Evolutionary conservation across 2,797 vertebrate species (phyloP), one percentile per base, ranked within the genome.

Genomic region (Anniella stebbinsi): DNA sequence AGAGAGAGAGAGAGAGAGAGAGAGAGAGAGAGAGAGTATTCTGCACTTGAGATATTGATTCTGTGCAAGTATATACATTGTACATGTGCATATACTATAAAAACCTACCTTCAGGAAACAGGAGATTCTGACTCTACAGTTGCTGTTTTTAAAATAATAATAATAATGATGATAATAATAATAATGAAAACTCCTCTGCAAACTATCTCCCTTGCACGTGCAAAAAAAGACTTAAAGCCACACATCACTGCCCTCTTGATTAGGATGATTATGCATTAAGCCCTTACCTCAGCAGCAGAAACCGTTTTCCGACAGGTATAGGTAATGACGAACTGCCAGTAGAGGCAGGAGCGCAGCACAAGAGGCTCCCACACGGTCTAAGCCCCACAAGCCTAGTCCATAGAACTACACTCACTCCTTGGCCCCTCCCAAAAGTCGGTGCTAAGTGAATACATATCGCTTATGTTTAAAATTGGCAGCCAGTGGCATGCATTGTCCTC

Each of bases 341-440:
- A 92, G 93, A 86, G 21, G 94, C 95, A 88, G 94, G 91, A 96
- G 95, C 92, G 5, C 96, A 80, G 96, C 92, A 17, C 95, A 95
- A 89, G 92, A 95, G 91, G 95, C 95, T 75, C 94, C 91, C 88
- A 92, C 94, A 93, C 97, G 96, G 96, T 95, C 95, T 87, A 95
- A 87, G 51, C 91, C 97, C 92, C 93, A 93, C 96, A 93, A 97
- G 95, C 94, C 96, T 96, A 96, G 92, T 97, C 97, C 97, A 97
- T 96, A 97, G 98, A 97, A 96, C 95, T 91, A 78, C 97, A 95
- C 96, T 95, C 97, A 95, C 91, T 92, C 96, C 97, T 95, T 96
- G 96, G 98, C 98, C 97, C 98, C 98, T 97, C 98, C 99, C 98
- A 97, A 97, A 98, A 97, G 97, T 91, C 97, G 96, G 92, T 38